Conservation (phyloP, 2,797 vertebrate genomes). For the Martes flavigula region DNA sequence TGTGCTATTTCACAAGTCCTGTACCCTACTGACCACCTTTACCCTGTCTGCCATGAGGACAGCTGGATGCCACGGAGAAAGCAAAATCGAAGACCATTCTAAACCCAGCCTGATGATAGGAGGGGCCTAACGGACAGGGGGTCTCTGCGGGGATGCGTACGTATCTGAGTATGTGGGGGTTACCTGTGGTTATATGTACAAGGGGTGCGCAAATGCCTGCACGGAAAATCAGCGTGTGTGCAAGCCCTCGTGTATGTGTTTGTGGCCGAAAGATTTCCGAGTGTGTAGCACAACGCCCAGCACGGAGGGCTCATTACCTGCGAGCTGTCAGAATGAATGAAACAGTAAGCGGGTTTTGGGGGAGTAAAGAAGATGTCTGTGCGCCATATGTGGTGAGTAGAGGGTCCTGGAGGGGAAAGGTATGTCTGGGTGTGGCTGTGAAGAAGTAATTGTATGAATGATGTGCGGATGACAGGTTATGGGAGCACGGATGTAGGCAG, state of each 20-base stretch:
- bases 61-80: background rate
- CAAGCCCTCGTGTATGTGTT: background rate
- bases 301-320: background rate
- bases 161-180: background rate
- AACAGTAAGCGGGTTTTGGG: background rate
- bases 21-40: background rate
- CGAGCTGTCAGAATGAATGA: background rate
- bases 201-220: background rate
- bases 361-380: background rate
- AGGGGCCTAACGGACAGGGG: background rate
- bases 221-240: background rate
- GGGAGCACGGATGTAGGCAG: background rate
- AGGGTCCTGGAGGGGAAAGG: background rate
- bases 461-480: background rate
- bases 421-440: background rate
- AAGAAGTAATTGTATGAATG: background rate
- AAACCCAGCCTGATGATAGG: background rate
- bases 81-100: background rate
- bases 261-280: background rate
- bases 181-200: background rate
- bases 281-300: background rate
- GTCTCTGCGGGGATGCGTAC: background rate
- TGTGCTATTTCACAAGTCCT: background rate
- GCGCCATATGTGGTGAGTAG: background rate
- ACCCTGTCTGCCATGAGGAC: background rate